These are phyloP conservation scores for Vireo griseus DNA, from an alignment of 2,797 vertebrate species.

Conservation along the genomic window DNA sequence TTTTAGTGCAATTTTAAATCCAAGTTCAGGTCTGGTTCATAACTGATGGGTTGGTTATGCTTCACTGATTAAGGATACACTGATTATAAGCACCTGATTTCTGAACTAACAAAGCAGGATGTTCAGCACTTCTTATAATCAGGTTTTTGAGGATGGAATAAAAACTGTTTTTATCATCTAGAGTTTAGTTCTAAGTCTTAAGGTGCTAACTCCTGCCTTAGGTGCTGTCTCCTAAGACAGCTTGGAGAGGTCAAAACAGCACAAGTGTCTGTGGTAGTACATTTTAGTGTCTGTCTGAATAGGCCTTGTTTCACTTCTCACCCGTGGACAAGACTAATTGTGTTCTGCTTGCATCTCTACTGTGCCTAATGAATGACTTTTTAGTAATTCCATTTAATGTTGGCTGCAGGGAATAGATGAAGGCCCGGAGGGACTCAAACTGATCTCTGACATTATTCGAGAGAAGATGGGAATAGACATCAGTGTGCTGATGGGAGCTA, in stretches of 20 bases:
- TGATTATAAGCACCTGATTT: background rate
- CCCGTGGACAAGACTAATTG: background rate
- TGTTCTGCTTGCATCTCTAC: background rate
- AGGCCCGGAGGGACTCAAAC: conserved; percentile 85
- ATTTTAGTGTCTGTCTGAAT: background rate
- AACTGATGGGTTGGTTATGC: background rate
- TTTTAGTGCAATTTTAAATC: background rate
- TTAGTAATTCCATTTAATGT: background rate
- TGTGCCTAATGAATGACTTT: background rate
- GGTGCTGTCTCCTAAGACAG: background rate
- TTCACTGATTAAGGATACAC: background rate
- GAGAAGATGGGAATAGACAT: conserved; percentile 92
- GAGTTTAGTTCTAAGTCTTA: background rate
- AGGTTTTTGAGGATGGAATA: background rate
- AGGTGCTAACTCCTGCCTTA: background rate
- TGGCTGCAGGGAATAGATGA: conserved; percentile 85
- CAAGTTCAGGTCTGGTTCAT: background rate
- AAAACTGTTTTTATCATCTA: background rate
- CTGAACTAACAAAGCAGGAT: background rate
- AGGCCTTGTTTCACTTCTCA: background rate
- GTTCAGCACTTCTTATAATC: background rate
- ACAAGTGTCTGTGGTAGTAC: background rate
- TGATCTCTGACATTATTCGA: conserved; percentile 91
- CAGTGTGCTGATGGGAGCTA: conserved; percentile 93
- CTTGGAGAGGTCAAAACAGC: background rate